Evolutionary conservation across 2,888 invertebrate species (phyloP).

Genomic region (Dicyrtomina minuta): DNA sequence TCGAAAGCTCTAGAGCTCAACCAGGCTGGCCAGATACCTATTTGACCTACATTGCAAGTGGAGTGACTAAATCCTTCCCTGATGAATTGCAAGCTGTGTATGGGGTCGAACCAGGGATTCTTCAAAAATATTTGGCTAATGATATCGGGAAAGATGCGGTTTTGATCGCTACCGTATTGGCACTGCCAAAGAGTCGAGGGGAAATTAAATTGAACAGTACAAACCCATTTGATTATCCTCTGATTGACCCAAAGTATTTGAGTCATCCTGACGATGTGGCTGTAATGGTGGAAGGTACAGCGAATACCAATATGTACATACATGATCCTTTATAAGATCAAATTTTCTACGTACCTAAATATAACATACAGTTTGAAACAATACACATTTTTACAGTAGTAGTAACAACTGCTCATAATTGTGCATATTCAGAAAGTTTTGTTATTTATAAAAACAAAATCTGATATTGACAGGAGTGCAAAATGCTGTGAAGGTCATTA

Average conservation of each 20-base stretch:
- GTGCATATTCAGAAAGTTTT: too few relatives aligned
- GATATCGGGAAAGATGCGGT: constrained; percentile 43
- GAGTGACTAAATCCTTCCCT: background rate
- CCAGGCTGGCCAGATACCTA: constrained; percentile 45
- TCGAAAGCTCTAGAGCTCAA: background rate
- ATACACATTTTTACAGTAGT: background rate
- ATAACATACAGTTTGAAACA: background rate
- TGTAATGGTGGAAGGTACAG: constrained; percentile 39
- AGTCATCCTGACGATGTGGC: constrained; percentile 42
- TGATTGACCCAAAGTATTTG: constrained; percentile 46
- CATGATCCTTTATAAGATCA: background rate
- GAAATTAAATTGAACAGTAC: constrained; percentile 38
- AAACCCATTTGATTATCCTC: constrained; percentile 39
- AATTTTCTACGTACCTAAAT: too few relatives aligned
- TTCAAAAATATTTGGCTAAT: constrained; percentile 40
- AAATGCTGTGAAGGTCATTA: constrained; percentile 42
- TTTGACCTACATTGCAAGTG: constrained; percentile 28
- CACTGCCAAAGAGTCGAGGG: constrained; percentile 41
- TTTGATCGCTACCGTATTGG: constrained; percentile 39
- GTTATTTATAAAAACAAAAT: too few relatives aligned
- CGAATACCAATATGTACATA: background rate
- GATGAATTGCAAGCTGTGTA: constrained; percentile 10
- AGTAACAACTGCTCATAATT: too few relatives aligned
- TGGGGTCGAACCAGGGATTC: constrained; percentile 36
- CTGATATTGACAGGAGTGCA: constrained; percentile 33